These are phyloP conservation scores for Heliconius eleuchia DNA, from an alignment of 1,140 invertebrate species.

Conservation along the genomic window DNA sequence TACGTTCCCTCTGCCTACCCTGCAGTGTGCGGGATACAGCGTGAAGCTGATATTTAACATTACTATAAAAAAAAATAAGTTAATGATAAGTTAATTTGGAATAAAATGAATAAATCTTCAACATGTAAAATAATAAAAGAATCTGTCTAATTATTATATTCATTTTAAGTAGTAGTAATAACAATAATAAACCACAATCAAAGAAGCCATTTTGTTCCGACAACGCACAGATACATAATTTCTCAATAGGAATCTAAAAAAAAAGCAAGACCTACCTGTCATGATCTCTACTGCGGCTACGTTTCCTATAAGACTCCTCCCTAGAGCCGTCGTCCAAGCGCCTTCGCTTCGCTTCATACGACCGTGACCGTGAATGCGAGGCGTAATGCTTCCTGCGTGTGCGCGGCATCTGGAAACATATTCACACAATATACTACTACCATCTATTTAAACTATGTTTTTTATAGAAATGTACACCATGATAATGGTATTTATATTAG, in stretches of 20 bases:
- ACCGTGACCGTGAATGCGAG: conserved; percentile 83
- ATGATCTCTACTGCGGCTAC: conserved; percentile 73
- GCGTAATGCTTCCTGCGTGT: conserved; percentile 89
- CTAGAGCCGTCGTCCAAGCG: conserved; percentile 81
- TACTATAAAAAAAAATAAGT: too few species aligned
- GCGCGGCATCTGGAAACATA: conserved; percentile 87
- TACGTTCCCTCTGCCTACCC: too few species aligned
- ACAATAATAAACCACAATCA: too few species aligned
- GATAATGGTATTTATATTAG: conserved; percentile 44
- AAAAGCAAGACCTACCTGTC: conserved; percentile 63
- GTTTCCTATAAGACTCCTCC: conserved; percentile 75
- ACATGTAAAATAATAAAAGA: too few species aligned
- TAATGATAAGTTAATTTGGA: too few species aligned
- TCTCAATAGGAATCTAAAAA: background rate
- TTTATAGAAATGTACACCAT: conserved; percentile 31
- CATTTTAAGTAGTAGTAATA: too few species aligned
- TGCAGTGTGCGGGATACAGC: too few species aligned
- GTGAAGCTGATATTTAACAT: too few species aligned
- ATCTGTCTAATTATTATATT: too few species aligned
- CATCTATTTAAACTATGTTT: background rate
- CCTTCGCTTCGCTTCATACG: conserved; percentile 81
- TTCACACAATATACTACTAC: conserved; percentile 11
- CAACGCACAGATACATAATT: background rate
- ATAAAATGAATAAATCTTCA: too few species aligned
- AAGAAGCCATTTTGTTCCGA: background rate